These are phyloP conservation scores for Lithobates pipiens DNA, from an alignment of 2,797 vertebrate species.

Conservation along the genomic window DNA sequence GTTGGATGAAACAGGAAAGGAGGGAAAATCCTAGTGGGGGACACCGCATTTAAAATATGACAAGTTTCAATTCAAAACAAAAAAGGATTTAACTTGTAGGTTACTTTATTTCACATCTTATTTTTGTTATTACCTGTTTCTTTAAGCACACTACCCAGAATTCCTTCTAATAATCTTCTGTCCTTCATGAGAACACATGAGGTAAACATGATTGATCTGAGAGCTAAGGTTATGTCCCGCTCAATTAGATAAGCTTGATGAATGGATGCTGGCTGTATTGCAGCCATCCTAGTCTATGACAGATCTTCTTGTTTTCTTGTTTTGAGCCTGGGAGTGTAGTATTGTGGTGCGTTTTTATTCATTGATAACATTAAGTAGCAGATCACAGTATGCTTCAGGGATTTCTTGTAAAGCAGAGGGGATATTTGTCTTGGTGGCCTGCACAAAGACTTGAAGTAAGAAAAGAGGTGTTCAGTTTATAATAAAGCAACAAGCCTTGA, in stretches of 20 bases:
- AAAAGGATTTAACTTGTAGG: too few species aligned
- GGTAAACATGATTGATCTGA: slow-evolving; percentile 63
- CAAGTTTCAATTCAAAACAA: too few species aligned
- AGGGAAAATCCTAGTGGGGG: too few species aligned
- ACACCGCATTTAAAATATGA: too few species aligned
- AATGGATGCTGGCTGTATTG: slow-evolving; percentile 29
- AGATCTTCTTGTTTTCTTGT: background rate
- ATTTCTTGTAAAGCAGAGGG: slow-evolving; percentile 6
- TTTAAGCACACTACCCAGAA: background rate
- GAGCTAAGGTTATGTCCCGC: slow-evolving; percentile 63
- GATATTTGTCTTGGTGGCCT: background rate
- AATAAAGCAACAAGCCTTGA: background rate
- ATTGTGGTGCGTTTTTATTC: background rate
- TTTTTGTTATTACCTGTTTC: too few species aligned
- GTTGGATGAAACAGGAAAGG: too few species aligned
- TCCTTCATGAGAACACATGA: slow-evolving; percentile 42
- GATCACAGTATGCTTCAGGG: background rate
- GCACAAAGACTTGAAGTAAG: too few species aligned
- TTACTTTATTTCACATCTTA: too few species aligned
- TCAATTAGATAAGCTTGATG: slow-evolving; percentile 57
- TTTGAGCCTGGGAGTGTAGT: slow-evolving; percentile 10
- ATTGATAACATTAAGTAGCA: slow-evolving; percentile 1
- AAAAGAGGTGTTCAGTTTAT: background rate
- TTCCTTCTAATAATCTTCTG: background rate
- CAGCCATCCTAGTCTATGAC: slow-evolving; percentile 42